phyloP scores from a whole-genome alignment of 2,797 vertebrate genomes.

The Epinephelus awoara region DNA sequence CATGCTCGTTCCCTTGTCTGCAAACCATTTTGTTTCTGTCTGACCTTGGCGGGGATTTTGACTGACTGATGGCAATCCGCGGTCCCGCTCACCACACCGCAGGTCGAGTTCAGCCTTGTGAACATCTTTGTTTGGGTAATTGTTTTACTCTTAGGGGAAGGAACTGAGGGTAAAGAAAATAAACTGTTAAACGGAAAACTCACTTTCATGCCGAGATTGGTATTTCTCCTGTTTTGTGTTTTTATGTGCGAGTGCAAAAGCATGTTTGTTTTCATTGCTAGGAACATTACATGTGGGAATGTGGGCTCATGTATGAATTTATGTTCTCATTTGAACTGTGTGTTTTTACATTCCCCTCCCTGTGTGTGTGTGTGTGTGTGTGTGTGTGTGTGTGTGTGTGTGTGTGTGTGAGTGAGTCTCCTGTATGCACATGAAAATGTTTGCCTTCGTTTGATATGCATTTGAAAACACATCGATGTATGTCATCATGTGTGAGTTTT shows the following conservation, averaged over 20 bases:
- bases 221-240: conserved; percentile 16
- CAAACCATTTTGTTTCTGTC: conserved; percentile 40
- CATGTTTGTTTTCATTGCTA: conserved; percentile 34
- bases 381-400: background rate
- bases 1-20: conserved; percentile 21
- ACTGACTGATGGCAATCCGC: conserved; percentile 56
- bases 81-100: conserved; percentile 21
- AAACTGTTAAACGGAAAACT: conserved; percentile 12
- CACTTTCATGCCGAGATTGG: conserved; percentile 12
- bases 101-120: conserved; percentile 46
- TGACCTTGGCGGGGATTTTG: conserved; percentile 67
- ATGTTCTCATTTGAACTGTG: conserved; percentile 24
- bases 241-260: conserved; percentile 27
- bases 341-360: conserved; percentile 30
- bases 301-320: conserved; percentile 41
- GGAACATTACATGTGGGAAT: conserved; percentile 47
- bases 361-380: background rate
- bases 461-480: conserved; percentile 52
- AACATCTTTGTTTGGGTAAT: conserved; percentile 64
- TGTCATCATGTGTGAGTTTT: conserved; percentile 46
- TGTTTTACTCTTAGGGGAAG: conserved; percentile 49
- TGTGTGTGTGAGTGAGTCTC: background rate
- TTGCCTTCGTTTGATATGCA: conserved; percentile 40
- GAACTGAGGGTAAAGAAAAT: conserved; percentile 31
- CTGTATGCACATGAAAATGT: background rate